Conservation (phyloP, 2,797 vertebrate genomes). For the Hydrophis major region DNA sequence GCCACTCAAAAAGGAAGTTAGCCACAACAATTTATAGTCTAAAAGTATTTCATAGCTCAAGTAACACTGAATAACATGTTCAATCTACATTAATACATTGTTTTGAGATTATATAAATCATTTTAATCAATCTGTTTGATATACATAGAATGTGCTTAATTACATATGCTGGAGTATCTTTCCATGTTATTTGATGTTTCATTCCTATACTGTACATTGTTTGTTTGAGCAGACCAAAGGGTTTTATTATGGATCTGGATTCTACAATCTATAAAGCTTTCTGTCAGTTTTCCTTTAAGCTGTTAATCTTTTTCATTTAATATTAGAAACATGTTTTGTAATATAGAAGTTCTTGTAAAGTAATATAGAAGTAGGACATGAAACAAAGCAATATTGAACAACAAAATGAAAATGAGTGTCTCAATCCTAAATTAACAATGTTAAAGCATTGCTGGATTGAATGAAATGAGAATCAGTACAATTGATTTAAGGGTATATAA, state of each 20-base stretch:
- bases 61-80: slow-evolving; percentile 20
- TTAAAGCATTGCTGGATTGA: background rate
- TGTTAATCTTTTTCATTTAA: background rate
- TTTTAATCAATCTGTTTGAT: slow-evolving; percentile 19
- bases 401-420: background rate
- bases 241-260: background rate
- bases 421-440: background rate
- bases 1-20: slow-evolving; percentile 11
- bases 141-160: slow-evolving; percentile 6
- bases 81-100: slow-evolving; percentile 34
- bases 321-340: background rate
- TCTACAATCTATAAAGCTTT: background rate
- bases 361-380: background rate
- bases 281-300: background rate
- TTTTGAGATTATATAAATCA: slow-evolving; percentile 34
- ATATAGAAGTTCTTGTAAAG: background rate
- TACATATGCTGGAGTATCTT: background rate
- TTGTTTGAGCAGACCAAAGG: background rate
- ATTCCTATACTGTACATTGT: background rate
- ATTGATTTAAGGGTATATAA: background rate
- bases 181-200: background rate
- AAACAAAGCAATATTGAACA: background rate
- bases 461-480: background rate
- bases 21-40: slow-evolving; percentile 24
- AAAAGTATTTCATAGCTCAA: slow-evolving; percentile 39